These are phyloP conservation scores for Brevimyrus niger DNA, from an alignment of 2,113 vertebrate genomes.

Conservation along the genomic window DNA sequence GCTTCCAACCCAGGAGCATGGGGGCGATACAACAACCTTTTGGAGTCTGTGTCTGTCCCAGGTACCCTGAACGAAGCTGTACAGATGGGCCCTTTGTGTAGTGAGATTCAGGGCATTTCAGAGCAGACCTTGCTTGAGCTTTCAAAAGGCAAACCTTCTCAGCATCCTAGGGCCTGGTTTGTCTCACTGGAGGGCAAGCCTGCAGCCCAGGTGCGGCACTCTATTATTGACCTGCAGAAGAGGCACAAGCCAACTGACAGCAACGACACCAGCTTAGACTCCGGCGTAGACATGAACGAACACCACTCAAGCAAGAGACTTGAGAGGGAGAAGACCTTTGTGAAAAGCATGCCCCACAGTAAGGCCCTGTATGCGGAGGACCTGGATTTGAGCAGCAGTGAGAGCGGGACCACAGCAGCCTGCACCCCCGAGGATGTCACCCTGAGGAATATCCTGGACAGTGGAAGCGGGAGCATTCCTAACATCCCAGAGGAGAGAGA, in stretches of 20 bases:
- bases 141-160: constrained; percentile 75
- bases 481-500: constrained; percentile 63
- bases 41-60: constrained; percentile 90
- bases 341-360: constrained; percentile 67
- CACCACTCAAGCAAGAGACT: constrained; percentile 67
- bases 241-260: constrained; percentile 69
- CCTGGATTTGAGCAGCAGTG: constrained; percentile 84
- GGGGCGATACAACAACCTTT: constrained; percentile 77
- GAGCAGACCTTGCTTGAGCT: constrained; percentile 85
- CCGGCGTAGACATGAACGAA: constrained; percentile 95
- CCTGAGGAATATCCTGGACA: constrained; percentile 71
- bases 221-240: constrained; percentile 82
- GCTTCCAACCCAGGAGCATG: constrained; percentile 65
- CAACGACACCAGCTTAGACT: constrained; percentile 92
- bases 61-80: constrained; percentile 88
- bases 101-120: constrained; percentile 87
- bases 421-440: constrained; percentile 82
- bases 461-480: constrained; percentile 59
- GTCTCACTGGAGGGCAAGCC: constrained; percentile 91
- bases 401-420: constrained; percentile 78
- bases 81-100: constrained; percentile 72
- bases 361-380: constrained; percentile 74
- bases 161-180: constrained; percentile 86
- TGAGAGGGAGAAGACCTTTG: constrained; percentile 74
- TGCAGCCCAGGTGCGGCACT: constrained; percentile 82